Evolutionary conservation across 1,140 invertebrate species (phyloP).

Genomic region (Scaptomyza montana): DNA sequence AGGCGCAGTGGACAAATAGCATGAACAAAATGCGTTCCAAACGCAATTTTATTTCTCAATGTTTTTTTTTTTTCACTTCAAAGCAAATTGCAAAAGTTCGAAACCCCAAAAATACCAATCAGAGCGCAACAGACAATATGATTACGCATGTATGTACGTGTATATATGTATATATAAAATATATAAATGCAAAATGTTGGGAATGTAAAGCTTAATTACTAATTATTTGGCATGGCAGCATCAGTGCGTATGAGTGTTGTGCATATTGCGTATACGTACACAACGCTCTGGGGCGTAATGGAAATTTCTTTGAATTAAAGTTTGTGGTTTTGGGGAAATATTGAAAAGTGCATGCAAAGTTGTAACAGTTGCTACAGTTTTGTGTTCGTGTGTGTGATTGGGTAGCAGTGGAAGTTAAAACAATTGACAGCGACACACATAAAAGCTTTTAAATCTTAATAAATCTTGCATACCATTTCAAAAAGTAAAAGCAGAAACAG

Average conservation of each 20-base stretch:
- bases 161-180: not conserved
- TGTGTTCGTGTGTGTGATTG: conserved; percentile 13
- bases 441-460: conserved; percentile 83
- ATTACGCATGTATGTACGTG: not conserved
- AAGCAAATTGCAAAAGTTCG: too few relatives aligned
- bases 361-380: not conserved
- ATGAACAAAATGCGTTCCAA: too few relatives aligned
- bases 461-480: conserved; percentile 82
- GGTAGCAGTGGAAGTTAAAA: conserved; percentile 21
- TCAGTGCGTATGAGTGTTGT: conserved; percentile 9
- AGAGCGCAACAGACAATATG: not conserved
- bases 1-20: too few relatives aligned
- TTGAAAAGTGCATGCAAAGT: conserved; percentile 9
- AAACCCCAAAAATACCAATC: not conserved
- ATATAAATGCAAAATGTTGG: not conserved
- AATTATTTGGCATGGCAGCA: conserved; percentile 8
- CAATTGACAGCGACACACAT: conserved; percentile 79
- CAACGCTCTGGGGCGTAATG: not conserved
- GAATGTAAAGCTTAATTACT: not conserved
- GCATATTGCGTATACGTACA: conserved; percentile 17
- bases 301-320: conserved; percentile 20
- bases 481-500: conserved; percentile 58
- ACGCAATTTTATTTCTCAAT: too few relatives aligned
- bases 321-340: not conserved
- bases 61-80: too few relatives aligned